Percentiles rank a stretch among this genome's conserved stretches.
phyloP scores from a whole-genome alignment of 2,797 vertebrate genomes.

The Harpagifer antarcticus region DNA sequence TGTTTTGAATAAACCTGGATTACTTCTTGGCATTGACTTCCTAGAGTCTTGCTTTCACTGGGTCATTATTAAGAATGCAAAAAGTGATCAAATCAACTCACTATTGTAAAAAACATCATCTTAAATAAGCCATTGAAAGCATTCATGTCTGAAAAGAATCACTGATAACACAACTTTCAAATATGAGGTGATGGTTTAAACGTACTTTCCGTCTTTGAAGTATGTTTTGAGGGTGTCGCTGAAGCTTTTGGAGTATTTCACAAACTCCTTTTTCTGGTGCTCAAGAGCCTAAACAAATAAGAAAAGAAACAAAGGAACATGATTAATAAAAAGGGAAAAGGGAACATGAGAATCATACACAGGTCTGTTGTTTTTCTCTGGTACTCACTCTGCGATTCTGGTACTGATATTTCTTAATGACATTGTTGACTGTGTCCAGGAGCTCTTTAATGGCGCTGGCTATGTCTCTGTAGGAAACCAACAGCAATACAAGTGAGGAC shows the following conservation, averaged over 20 bases:
- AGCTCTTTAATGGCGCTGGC: constrained; percentile 99
- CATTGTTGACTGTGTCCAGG: constrained; percentile 99
- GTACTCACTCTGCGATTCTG: constrained; percentile 97
- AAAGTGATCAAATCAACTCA: background rate
- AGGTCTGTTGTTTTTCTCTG: background rate
- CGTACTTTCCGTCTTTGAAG: constrained; percentile 99
- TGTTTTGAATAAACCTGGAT: background rate
- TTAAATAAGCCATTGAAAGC: background rate
- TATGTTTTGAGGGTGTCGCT: constrained; percentile 99
- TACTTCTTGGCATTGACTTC: background rate
- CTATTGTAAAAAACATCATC: background rate
- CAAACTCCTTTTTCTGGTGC: constrained; percentile 99
- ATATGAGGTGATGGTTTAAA: constrained; percentile 32
- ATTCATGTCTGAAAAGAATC: background rate
- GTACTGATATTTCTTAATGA: constrained; percentile 99
- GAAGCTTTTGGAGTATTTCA: constrained; percentile 99
- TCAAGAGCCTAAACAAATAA: constrained; percentile 89
- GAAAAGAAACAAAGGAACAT: background rate
- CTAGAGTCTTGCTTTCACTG: background rate
- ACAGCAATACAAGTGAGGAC: background rate
- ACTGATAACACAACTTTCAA: background rate
- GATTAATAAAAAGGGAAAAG: background rate
- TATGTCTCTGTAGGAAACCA: constrained; percentile 89
- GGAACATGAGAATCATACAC: background rate
- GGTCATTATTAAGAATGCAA: background rate